phyloP scores from a whole-genome alignment of 1,140 invertebrate species.

The Bombus consobrinus region DNA sequence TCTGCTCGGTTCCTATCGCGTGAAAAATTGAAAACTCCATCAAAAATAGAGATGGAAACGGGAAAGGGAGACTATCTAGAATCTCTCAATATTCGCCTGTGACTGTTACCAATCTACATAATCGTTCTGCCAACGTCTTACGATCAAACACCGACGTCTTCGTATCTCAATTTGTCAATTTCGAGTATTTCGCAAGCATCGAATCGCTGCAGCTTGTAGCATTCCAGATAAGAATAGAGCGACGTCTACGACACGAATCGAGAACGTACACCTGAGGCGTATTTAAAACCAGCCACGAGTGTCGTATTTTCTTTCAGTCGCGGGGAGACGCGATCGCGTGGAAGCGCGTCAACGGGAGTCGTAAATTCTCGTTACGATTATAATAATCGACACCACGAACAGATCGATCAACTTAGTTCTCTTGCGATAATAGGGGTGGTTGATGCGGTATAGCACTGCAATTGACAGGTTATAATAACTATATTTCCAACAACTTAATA shows the following conservation, averaged over 20 bases:
- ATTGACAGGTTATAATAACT: too few species aligned
- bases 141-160: not conserved
- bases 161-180: not conserved
- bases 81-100: not conserved
- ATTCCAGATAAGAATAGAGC: constrained; percentile 6
- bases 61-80: too few species aligned
- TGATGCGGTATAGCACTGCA: too few species aligned
- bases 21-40: too few species aligned
- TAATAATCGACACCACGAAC: too few species aligned
- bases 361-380: too few species aligned
- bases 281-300: not conserved
- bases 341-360: too few species aligned
- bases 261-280: not conserved
- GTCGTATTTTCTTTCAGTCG: not conserved
- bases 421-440: too few species aligned
- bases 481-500: too few species aligned
- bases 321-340: too few species aligned
- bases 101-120: not conserved
- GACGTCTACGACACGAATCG: not conserved
- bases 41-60: not conserved
- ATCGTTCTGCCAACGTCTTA: not conserved
- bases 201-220: not conserved
- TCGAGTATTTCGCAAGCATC: not conserved
- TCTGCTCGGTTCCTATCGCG: too few species aligned
- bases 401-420: too few species aligned